phyloP scores from a whole-genome alignment of 2,888 invertebrate genomes.

The Pammene aurita region DNA sequence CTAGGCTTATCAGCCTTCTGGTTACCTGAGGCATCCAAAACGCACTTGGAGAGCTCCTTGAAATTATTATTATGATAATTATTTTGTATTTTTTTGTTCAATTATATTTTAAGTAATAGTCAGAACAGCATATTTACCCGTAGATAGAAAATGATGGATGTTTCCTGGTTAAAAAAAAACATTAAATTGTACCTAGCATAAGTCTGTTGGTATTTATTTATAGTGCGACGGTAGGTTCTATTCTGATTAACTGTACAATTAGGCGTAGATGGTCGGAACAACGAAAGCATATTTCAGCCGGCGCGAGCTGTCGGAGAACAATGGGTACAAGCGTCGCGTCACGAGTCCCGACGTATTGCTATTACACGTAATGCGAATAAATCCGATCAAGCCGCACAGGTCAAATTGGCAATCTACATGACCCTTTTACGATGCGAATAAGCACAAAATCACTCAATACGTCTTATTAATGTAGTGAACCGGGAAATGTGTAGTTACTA shows the following conservation, averaged over 20 bases:
- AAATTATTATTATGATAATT: too few species aligned
- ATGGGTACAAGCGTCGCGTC: slow-evolving; percentile 32
- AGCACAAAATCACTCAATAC: slow-evolving; percentile 35
- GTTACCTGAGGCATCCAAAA: too few species aligned
- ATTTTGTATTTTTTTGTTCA: too few species aligned
- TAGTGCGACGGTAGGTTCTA: not conserved
- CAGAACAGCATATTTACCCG: too few species aligned
- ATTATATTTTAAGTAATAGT: too few species aligned
- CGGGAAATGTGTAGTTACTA: slow-evolving; percentile 10
- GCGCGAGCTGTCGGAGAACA: slow-evolving; percentile 35
- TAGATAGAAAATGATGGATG: too few species aligned
- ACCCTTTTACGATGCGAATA: slow-evolving; percentile 41
- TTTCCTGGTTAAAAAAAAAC: too few species aligned
- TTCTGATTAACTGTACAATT: slow-evolving; percentile 32
- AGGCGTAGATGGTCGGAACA: slow-evolving; percentile 23
- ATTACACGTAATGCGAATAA: slow-evolving; percentile 43
- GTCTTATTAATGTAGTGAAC: slow-evolving; percentile 21
- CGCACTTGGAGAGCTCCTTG: too few species aligned
- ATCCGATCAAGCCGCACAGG: slow-evolving; percentile 38
- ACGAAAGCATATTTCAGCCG: slow-evolving; percentile 33
- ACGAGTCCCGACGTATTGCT: slow-evolving; percentile 37
- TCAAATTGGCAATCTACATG: slow-evolving; percentile 41
- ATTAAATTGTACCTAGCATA: not conserved
- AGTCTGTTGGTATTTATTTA: not conserved
- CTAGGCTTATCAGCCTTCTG: too few species aligned